These are phyloP conservation scores for Malacoraja senta DNA, from an alignment of 2,797 vertebrate species.

Conservation along the genomic window DNA sequence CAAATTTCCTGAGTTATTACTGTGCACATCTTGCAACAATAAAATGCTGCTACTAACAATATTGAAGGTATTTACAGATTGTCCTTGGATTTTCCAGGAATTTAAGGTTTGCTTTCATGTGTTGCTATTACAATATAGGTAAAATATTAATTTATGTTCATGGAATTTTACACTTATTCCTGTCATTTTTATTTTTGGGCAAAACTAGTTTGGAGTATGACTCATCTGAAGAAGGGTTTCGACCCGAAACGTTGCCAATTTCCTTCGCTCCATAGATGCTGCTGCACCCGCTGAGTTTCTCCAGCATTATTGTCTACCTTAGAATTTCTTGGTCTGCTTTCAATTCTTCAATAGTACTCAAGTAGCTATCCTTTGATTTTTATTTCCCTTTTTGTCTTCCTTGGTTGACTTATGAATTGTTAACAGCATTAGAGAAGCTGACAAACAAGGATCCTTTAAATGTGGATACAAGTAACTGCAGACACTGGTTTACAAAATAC, in stretches of 20 bases:
- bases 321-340: neutral
- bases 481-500: too few relatives aligned
- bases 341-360: neutral
- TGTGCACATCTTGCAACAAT: neutral
- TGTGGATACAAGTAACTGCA: too few relatives aligned
- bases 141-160: neutral
- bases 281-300: too few relatives aligned
- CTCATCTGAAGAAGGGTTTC: neutral
- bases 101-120: neutral
- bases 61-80: neutral
- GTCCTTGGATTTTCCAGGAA: neutral
- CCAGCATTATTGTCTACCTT: too few relatives aligned
- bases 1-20: neutral
- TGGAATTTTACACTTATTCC: neutral
- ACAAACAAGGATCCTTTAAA: neutral
- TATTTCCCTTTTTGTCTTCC: too few relatives aligned
- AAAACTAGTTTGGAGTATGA: neutral
- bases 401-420: neutral
- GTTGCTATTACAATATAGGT: neutral
- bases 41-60: neutral
- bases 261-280: too few relatives aligned
- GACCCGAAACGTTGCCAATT: too few relatives aligned
- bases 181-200: neutral
- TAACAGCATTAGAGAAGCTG: neutral
- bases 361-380: neutral